Evolutionary conservation across 1,140 invertebrate genomes (phyloP).

Genomic region (Leptinotarsa undecemlineata): DNA sequence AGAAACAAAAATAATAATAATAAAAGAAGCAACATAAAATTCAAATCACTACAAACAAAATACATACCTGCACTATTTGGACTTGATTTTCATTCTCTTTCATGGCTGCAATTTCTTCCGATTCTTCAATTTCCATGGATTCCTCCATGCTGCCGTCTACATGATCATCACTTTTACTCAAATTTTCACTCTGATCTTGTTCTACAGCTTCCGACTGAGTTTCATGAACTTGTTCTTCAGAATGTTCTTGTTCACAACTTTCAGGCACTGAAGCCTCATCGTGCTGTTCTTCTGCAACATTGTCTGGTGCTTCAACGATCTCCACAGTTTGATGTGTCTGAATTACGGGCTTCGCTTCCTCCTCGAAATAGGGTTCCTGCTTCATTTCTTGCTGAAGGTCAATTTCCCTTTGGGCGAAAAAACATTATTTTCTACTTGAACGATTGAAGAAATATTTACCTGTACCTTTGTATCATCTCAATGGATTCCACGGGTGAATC

Average conservation of each 20-base stretch:
- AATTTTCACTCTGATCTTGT: conserved; percentile 33
- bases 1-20: too few relatives aligned
- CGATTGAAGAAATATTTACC: too few relatives aligned
- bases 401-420: conserved; percentile 27
- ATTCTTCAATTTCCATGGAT: conserved; percentile 37
- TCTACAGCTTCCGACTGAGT: conserved; percentile 9
- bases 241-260: conserved; percentile 35
- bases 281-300: not conserved
- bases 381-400: conserved; percentile 30
- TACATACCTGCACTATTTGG: not conserved
- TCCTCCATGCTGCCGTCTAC: conserved; percentile 22
- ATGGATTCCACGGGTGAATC: conserved; percentile 51
- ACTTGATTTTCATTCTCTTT: not conserved
- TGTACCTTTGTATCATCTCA: conserved; percentile 52
- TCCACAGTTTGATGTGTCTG: conserved; percentile 10
- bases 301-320: conserved; percentile 7
- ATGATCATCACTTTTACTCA: conserved; percentile 44
- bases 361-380: conserved; percentile 40
- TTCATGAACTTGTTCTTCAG: conserved; percentile 6
- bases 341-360: conserved; percentile 35
- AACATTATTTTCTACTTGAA: conserved; percentile 23
- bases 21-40: not conserved
- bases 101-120: not conserved
- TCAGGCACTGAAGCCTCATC: not conserved
- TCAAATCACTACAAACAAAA: not conserved